These are phyloP conservation scores for Ips nitidus DNA, from an alignment of 1,140 invertebrate species.

Conservation along the genomic window DNA sequence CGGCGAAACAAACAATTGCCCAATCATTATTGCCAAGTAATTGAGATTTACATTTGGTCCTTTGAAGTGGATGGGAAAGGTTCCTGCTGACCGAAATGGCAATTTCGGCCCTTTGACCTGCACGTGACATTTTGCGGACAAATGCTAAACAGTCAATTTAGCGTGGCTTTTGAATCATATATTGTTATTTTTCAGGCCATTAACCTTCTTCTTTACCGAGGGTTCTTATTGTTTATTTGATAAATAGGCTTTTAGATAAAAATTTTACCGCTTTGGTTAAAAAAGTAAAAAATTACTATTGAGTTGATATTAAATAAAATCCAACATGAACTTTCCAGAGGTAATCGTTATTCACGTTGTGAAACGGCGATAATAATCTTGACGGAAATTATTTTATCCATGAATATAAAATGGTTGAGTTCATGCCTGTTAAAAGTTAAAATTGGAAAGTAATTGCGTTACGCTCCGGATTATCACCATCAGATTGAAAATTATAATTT, in stretches of 20 bases:
- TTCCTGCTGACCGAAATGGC: slow-evolving; percentile 36
- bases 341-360: not conserved
- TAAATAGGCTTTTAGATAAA: not conserved
- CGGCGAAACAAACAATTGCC: slow-evolving; percentile 43
- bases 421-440: slow-evolving; percentile 40
- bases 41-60: slow-evolving; percentile 41
- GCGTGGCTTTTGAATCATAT: slow-evolving; percentile 14
- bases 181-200: slow-evolving; percentile 17
- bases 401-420: slow-evolving; percentile 40
- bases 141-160: slow-evolving; percentile 23
- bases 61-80: slow-evolving; percentile 38
- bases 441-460: slow-evolving; percentile 35
- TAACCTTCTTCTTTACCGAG: not conserved
- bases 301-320: no score
- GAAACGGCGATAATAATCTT: not conserved
- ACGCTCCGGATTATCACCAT: slow-evolving; percentile 16
- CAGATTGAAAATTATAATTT: slow-evolving; percentile 25
- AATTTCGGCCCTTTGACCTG: slow-evolving; percentile 35
- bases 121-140: slow-evolving; percentile 37
- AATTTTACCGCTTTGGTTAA: no score
- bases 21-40: slow-evolving; percentile 43
- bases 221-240: not conserved
- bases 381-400: slow-evolving; percentile 36
- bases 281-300: no score
- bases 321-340: not conserved